phyloP scores from a whole-genome alignment of 2,888 invertebrate genomes.

The Rhopalosiphum nymphaeae region DNA sequence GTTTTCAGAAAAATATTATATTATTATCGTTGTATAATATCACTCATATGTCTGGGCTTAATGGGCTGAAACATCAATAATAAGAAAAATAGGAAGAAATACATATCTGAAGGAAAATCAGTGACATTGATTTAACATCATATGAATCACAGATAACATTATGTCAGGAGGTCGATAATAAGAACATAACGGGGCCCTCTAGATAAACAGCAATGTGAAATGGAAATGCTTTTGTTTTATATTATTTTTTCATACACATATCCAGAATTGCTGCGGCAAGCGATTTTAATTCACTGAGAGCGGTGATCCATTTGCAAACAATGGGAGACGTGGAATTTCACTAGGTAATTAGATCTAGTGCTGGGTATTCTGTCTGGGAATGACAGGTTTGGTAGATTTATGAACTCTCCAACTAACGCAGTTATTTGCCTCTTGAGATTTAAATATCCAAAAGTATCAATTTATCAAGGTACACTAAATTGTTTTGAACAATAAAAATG shows the following conservation, averaged over 20 bases:
- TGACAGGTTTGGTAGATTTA: slow-evolving; percentile 48
- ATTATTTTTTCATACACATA: slow-evolving; percentile 1
- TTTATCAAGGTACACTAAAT: not conserved
- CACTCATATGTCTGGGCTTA: slow-evolving; percentile 11
- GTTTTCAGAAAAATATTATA: not conserved
- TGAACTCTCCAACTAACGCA: slow-evolving; percentile 4
- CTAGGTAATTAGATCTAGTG: slow-evolving; percentile 48
- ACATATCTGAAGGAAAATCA: not conserved
- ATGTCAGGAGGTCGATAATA: slow-evolving; percentile 30
- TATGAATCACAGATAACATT: not conserved
- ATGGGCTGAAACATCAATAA: slow-evolving; percentile 40
- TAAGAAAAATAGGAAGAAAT: slow-evolving; percentile 32
- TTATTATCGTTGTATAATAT: not conserved
- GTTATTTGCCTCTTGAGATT: not conserved
- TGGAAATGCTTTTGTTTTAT: slow-evolving; percentile 22
- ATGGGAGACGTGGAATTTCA: slow-evolving; percentile 53
- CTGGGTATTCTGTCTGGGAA: slow-evolving; percentile 23
- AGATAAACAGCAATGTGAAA: slow-evolving; percentile 6
- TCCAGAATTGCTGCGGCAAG: not conserved
- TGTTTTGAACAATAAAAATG: no score
- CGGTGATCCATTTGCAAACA: slow-evolving; percentile 63
- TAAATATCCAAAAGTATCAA: slow-evolving; percentile 11
- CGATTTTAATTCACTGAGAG: slow-evolving; percentile 25
- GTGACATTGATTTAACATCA: slow-evolving; percentile 56
- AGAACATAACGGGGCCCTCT: slow-evolving; percentile 28